Evolutionary conservation across 2,113 vertebrate species (phyloP).

Genomic region (Glaucidium brasilianum): DNA sequence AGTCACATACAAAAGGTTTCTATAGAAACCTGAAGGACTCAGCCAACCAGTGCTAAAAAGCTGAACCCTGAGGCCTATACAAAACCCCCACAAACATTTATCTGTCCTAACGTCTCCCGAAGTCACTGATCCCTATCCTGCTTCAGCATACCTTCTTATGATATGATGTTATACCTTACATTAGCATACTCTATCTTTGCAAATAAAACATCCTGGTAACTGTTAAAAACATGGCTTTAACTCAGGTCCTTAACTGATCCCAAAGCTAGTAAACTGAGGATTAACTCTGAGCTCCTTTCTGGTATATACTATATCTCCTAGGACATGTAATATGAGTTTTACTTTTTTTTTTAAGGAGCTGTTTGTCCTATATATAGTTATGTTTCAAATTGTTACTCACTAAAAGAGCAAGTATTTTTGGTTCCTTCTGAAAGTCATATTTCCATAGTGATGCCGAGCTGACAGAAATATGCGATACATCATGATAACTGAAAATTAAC

Average conservation of each 20-base stretch:
- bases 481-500: not conserved
- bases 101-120: not conserved
- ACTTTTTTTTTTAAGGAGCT: not conserved
- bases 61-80: not conserved
- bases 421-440: conserved; percentile 56
- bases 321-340: not conserved
- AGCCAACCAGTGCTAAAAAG: not conserved
- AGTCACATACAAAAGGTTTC: conserved; percentile 41
- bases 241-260: not conserved
- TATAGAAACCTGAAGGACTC: conserved; percentile 44
- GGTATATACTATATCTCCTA: not conserved
- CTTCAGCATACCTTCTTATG: not conserved
- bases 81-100: not conserved
- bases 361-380: conserved; percentile 31
- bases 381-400: conserved; percentile 46
- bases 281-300: not conserved
- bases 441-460: conserved; percentile 55
- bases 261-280: not conserved
- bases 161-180: not conserved
- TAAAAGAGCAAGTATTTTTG: conserved; percentile 70
- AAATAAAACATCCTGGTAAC: not conserved
- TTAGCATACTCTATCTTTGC: not conserved
- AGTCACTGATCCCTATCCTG: not conserved
- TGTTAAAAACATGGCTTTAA: not conserved
- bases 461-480: conserved; percentile 30